Evolutionary conservation across 2,113 vertebrate genomes (phyloP), one percentile per base, ranked within the genome.

Genomic region (Crypturellus undulatus): DNA sequence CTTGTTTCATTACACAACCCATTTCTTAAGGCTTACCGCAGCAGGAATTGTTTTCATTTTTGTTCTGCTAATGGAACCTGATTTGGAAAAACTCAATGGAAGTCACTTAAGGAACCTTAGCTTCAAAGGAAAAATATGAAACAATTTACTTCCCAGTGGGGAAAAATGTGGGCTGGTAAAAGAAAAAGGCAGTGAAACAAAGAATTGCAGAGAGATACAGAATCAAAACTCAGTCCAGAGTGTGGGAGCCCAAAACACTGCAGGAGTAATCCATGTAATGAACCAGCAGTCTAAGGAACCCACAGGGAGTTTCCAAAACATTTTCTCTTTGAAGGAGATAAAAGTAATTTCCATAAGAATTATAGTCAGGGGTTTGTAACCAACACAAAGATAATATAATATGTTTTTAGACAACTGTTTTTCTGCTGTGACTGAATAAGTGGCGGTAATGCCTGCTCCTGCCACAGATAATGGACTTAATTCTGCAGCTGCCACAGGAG

Each of bases 1-100:
- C 80, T 90, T 90, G 73, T 15, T 87, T 94, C 65, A 84, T 92
- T 96, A 72, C 72, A 81, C 72, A 92, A 71, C 68, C 47, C 32
- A 84, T 89, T 95, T 94, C 83, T 94, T 94, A 92, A 86, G 86
- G 64, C 89, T 90, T 42, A 28, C 69, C 84, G 30, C 93, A 93
- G 79, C 71, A 92, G 84, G 84, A 91, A 91, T 87, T 93, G 63
- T 92, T 96, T 96, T 87, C 63, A 59, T 45, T 96, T 95, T 91
- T 94, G 42, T 96, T 81, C 83, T 90, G 75, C 51, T 95, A 96
- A 85, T 85, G 85, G 84, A 90, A 91, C 36, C 40, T 89, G 83
- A 79, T 93, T 95, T 93, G 89, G 73, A 89, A 89, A 96, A 96
- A 90, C 72, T 81, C 90, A 87, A 2, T 87, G 60, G 80, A 90